Base-by-base conservation (phyloP, 2,888 invertebrate species). In the Caenorhabditis sinica region DNA sequence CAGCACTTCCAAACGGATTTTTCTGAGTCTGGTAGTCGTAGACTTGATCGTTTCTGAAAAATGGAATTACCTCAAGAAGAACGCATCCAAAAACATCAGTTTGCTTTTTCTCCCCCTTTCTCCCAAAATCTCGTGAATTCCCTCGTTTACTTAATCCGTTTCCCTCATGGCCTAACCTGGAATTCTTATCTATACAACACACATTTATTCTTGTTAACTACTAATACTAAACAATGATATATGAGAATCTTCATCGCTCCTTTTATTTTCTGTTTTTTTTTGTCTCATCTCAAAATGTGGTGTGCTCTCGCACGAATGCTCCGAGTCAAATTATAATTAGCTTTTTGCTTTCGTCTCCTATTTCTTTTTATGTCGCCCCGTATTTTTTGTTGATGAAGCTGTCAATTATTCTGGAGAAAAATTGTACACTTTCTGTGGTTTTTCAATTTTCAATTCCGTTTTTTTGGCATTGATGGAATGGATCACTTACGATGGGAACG, bases 1-100 rank as follows among this genome's bases (percentile, higher is more conserved):
- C 80, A n/a, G 84, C 75, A 30, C 77, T 79, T 74, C 83, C 83
- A 43, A 83, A 83, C 56, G 79, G 79, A 79, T 83, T 83, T n/a
- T 51, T 77, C 72, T 72, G 81, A n/a, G 75, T 51, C 49, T 83
- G 82, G 72, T 77, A 77, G 82, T 83, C 82, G 61, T 83, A 60
- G 11, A 66, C 63, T 66, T 77, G 82, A 77, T 83, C 82, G 53
- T 77, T 73, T 56, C 82, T 83, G 77, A 36, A 71, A 71, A 76
- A 76, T 61, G 20, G n/a, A 71, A 63, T 77, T 77, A 77, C 65
- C 33, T 58, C 13, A 23, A 30, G 60, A 43, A 23, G 60, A 63
- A 77, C 69, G n/a, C 60, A 69, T 33, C 40, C 58, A 71, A 71
- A 77, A 79, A 76, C 65, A 76, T 25, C 28, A 30, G 5, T 61